Base-by-base conservation (phyloP, 2,797 vertebrate species). In the Paedocypris micromegethes region DNA sequence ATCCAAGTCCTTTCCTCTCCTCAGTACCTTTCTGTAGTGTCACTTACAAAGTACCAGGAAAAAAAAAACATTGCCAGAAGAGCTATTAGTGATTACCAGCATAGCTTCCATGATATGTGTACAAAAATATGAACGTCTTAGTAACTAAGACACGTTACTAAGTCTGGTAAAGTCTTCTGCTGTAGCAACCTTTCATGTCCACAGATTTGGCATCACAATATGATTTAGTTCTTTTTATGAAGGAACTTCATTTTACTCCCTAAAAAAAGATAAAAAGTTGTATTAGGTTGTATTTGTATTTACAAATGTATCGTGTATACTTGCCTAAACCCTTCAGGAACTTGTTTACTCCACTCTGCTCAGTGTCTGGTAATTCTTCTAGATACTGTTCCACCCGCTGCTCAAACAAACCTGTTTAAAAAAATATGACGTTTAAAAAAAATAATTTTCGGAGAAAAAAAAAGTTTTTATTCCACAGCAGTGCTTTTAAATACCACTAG, bases 171-270 rank as follows among this genome's bases (percentile, higher is more conserved):
- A 58, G 56, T 66, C 60, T 70, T 77, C 48, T 55, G 65, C 74
- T 70, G 58, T 64, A 57, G 59, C 44, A 60, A 23, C 23, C 23
- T 41, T 59, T 62, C 52, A 59, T 40, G 43, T 72, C 72, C 66
- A 53, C 47, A 70, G 54, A 62, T 67, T 59, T 72, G 64, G 68
- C 70, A 72, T 72, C 65, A 72, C 6, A 50, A 60, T 76, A 75
- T 79, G 76, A 66, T 65, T 91, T 86, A 98, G 86, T 91, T 98
- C 90, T 98, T 98, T 91, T 98, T 98, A 87, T 98, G 96, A 73
- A 98, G 96, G 81, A 98, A 97, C 86, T 95, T 98, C 94, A 98
- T 98, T 90, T 98, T 98, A 86, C 91, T 99, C 81, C 96, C 96
- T 98, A 78, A 86, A 83, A 80, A 62, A 48, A 47, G 40, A 5